Conservation (phyloP, 2,797 vertebrate genomes). For the Ispidina picta region DNA sequence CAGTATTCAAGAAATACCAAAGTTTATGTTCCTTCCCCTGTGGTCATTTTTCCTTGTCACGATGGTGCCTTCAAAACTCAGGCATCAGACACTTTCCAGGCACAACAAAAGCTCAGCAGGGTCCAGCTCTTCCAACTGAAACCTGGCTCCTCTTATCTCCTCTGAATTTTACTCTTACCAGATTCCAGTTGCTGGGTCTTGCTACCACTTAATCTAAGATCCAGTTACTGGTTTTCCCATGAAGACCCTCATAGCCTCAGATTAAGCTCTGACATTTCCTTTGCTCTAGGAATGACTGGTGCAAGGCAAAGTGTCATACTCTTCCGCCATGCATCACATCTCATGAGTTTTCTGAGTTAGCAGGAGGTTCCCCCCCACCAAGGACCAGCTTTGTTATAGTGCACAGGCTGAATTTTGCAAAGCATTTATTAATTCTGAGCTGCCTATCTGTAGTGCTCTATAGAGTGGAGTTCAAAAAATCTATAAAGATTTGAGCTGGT, state of each 20-base stretch:
- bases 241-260: not conserved
- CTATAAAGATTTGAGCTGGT: not conserved
- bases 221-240: not conserved
- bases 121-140: not conserved
- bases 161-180: not conserved
- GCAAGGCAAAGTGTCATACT: not conserved
- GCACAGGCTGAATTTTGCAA: not conserved
- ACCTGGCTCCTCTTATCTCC: not conserved
- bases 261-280: not conserved
- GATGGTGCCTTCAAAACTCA: not conserved
- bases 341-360: not conserved
- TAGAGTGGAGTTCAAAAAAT: not conserved
- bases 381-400: not conserved
- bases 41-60: not conserved
- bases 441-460: rapidly evolving
- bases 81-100: not conserved
- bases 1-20: not conserved
- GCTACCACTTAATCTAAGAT: not conserved
- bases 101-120: not conserved
- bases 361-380: not conserved
- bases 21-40: not conserved
- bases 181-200: not conserved
- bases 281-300: not conserved
- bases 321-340: not conserved
- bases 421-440: not conserved